Evolutionary conservation across 2,113 vertebrate species (phyloP), one percentile per base, ranked within the genome.

Genomic region (Cardinalis cardinalis): DNA sequence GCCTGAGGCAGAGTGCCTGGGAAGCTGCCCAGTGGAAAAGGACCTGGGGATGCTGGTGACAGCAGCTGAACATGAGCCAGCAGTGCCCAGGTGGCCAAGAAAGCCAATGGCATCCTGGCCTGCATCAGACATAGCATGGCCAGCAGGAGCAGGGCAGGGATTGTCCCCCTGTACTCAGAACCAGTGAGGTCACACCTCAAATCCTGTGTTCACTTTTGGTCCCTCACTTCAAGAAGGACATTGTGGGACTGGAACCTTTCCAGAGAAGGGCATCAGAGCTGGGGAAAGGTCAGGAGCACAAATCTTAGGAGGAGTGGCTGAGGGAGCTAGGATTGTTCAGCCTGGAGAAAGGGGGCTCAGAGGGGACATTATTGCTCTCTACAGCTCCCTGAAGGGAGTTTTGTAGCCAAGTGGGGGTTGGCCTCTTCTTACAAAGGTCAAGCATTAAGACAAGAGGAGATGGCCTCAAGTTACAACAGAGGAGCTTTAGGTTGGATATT

Each of bases 291-390:
- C 36, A 4, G 12, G 48, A 61, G 36, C 17, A 44, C 20, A 56
- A 5, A 1, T 17, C 6, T 7, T 2, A 0, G 10, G 32, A 56
- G 17, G 32, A 70, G 5, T 0, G 0, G 6, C 29, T 41, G n/a
- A 32, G 18, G n/a, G 18, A 70, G 2, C 15, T 52, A 5, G 9
- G 21, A 3, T 1, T 41, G 3, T 9, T 59, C 29, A 32, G 3
- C 3, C 40, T 72, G 52, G 29, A 74, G 25, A 28, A 11, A 56
- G 41, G 9, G 56, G 29, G 6, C 9, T 69, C 5, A 28, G 29
- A 2, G 25, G 18, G 12, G 16, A 51, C 20, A 5, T 63, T 19
- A 56, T 36, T 1, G 3, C 9, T 16, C 18, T n/a, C 29, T 17
- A 36, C 9, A 63, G 2, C 5, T 56, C 5, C 18, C 49, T 46